Base-by-base conservation (phyloP, 1,140 invertebrate genomes). In the Drosophila equinoxialis region DNA sequence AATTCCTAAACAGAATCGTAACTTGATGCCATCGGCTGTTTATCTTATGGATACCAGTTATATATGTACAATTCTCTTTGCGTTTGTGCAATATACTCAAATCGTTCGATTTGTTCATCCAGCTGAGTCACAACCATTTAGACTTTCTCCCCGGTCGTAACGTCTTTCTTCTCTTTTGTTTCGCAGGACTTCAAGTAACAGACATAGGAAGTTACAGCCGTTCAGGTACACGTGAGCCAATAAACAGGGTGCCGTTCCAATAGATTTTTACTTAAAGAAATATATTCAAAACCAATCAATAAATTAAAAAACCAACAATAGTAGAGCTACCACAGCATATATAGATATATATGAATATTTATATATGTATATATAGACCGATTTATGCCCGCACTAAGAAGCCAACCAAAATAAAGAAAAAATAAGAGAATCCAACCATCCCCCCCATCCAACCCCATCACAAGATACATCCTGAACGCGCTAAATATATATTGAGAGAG, bases 201-300 rank as follows among this genome's bases (percentile, higher is more conserved):
- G 96, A 94, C 97, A 98, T 95, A 96, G 97, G 94, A 98, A 97
- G 95, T 95, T 97, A 93, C 96, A 97, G 94, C 96, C 97, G 92
- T 96, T 97, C 94, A 96, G 96, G 95, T 96, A 97, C 95, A 97
- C 96, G 96, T 97, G 96, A 97, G 80, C 75, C 75, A 64, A 81
- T 45, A 73, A 30, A 73, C 70, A 57, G 64, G 64, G 75, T 82
- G 80, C 69, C 67, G 74, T 73, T 77, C 58, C 65, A 69, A 80
- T 83, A 82, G 77, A 74, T 69, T 74, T 82, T 71, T 87, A 74
- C 67, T 74, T 71, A 74, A 74, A 61, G 69, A 69, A 30, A 30
- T 30, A 79, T 48, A 26, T 26, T 37, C 54, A 65, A 82, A 77
- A 37, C 23, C 42, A 61, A 68, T 33, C 33, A 37, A 66, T 35